Evolutionary conservation across 2,113 vertebrate genomes (phyloP).

Genomic region (Sigmodon hispidus): DNA sequence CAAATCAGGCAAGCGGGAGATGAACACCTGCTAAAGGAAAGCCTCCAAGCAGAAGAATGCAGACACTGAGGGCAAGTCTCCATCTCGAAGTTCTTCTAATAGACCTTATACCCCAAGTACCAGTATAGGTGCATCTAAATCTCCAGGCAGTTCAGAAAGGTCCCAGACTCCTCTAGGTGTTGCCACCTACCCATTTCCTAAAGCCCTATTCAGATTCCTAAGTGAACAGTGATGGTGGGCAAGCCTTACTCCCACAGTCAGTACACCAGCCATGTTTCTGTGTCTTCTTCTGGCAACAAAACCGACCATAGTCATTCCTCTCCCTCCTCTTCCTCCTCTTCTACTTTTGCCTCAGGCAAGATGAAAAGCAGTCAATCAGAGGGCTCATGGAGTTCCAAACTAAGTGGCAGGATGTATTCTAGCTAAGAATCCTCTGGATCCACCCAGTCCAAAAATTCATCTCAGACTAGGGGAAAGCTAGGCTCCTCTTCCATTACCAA

Average conservation of each 20-base stretch:
- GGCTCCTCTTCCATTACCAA: conserved; percentile 97
- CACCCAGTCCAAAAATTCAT: conserved; percentile 92
- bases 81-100: conserved; percentile 94
- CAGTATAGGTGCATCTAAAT: conserved; percentile 95
- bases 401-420: conserved; percentile 92
- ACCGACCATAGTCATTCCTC: conserved; percentile 96
- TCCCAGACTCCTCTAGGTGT: conserved; percentile 97
- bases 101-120: conserved; percentile 96
- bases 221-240: conserved; percentile 95
- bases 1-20: conserved; percentile 95
- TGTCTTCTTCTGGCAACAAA: conserved; percentile 89
- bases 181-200: conserved; percentile 96
- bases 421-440: conserved; percentile 87
- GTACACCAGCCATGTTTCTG: conserved; percentile 89
- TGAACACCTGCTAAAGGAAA: conserved; percentile 98
- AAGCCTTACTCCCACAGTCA: conserved; percentile 96
- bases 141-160: conserved; percentile 95
- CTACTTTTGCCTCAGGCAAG: conserved; percentile 93
- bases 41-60: conserved; percentile 96
- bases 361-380: conserved; percentile 96
- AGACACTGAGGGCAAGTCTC: conserved; percentile 96
- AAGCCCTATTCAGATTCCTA: conserved; percentile 98
- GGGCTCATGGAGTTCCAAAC: conserved; percentile 91
- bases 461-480: conserved; percentile 94
- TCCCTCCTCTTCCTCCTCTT: conserved; percentile 90